These are phyloP conservation scores for Leptonema lineaticorne DNA, from an alignment of 1,140 invertebrate species.

Conservation along the genomic window DNA sequence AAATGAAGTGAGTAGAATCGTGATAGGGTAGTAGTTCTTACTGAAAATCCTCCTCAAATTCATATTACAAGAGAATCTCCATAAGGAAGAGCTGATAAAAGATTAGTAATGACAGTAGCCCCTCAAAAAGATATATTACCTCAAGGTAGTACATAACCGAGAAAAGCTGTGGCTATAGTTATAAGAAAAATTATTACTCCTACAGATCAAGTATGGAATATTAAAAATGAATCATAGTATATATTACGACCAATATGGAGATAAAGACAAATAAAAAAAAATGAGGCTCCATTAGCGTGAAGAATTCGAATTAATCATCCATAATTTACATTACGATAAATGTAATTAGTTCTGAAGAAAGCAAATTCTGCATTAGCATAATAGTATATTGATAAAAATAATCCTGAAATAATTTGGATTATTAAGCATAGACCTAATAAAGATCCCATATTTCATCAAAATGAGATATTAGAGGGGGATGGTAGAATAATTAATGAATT, in stretches of 20 bases:
- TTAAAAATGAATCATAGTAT: slow-evolving; percentile 58
- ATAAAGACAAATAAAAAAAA: slow-evolving; percentile 59
- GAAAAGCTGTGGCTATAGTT: slow-evolving; percentile 65
- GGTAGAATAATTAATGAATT: slow-evolving; percentile 59
- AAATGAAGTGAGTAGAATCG: slow-evolving; percentile 74
- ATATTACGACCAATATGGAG: slow-evolving; percentile 58
- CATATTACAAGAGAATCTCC: slow-evolving; percentile 61
- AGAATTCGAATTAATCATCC: slow-evolving; percentile 59
- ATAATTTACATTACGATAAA: slow-evolving; percentile 58
- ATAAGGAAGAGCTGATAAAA: slow-evolving; percentile 67
- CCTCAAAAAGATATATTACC: slow-evolving; percentile 74
- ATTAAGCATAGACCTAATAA: slow-evolving; percentile 61
- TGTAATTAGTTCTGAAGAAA: slow-evolving; percentile 59
- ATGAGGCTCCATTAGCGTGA: slow-evolving; percentile 59
- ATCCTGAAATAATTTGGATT: slow-evolving; percentile 61
- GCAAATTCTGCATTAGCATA: slow-evolving; percentile 56
- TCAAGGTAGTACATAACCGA: slow-evolving; percentile 70
- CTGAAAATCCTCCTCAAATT: slow-evolving; percentile 70
- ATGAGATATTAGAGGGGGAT: slow-evolving; percentile 55
- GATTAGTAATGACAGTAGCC: slow-evolving; percentile 71
- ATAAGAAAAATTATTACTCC: slow-evolving; percentile 62
- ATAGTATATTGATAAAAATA: slow-evolving; percentile 65
- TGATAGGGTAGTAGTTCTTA: slow-evolving; percentile 66
- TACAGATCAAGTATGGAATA: slow-evolving; percentile 57
- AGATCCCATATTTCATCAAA: slow-evolving; percentile 59